Evolutionary conservation across 2,888 invertebrate species (phyloP).

Genomic region (Campopleginae sp.): DNA sequence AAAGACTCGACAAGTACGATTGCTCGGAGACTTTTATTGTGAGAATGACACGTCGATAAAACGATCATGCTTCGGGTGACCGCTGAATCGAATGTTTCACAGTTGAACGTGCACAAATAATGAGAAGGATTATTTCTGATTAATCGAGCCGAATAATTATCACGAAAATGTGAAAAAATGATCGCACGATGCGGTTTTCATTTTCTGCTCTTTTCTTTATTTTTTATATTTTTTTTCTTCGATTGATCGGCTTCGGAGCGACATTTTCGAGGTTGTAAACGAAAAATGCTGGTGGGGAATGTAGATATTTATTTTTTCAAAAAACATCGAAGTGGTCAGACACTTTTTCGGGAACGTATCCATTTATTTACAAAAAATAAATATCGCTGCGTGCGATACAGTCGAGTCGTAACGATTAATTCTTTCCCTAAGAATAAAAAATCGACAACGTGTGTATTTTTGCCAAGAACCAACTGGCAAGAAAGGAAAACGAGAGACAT

Average conservation of each 20-base stretch:
- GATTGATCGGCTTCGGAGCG: background rate
- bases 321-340: background rate
- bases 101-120: slow-evolving; percentile 12
- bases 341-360: too few species aligned
- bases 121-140: background rate
- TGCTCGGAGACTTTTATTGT: slow-evolving; percentile 70
- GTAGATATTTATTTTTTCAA: background rate
- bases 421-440: too few species aligned
- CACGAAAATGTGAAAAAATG: background rate
- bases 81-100: slow-evolving; percentile 17
- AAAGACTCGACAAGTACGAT: slow-evolving; percentile 69
- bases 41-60: slow-evolving; percentile 57
- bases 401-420: too few species aligned
- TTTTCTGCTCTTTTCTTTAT: background rate
- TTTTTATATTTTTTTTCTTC: background rate
- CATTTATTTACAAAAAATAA: too few species aligned
- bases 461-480: too few species aligned
- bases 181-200: background rate
- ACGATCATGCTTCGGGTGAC: slow-evolving; percentile 16
- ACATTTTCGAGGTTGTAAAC: background rate
- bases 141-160: background rate
- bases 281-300: background rate
- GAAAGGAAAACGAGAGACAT: too few species aligned
- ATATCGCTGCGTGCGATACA: too few species aligned
- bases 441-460: too few species aligned